Base-by-base conservation (phyloP, 2,113 vertebrate species). In the Nymphicus hollandicus region DNA sequence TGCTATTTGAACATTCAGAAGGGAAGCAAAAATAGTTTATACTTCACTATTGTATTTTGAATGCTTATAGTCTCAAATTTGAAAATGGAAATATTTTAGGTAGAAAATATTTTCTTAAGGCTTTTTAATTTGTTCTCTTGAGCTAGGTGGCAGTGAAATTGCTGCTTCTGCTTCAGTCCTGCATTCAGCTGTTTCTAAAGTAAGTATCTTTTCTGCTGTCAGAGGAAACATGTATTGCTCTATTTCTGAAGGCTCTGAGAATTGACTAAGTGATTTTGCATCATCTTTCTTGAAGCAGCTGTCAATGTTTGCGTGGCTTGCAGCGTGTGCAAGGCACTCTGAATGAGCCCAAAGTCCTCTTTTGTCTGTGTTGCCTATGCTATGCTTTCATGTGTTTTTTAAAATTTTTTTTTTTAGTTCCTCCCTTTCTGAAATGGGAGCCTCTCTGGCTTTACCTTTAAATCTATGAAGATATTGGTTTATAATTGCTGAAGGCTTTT, bases 161-260 rank as follows among this genome's bases (percentile, higher is more conserved):
- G 28, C 68, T 90, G 55, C 89, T 93, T 94, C 95, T 66, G 33
- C 94, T 89, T 95, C 95, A 19, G 93, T 70, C 22, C 47, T 95
- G 25, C 69, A 84, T 89, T 73, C 95, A 41, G 88, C 83, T 65
- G 84, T 97, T 90, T 95, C 97, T 83, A 96, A 97, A 92, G 98
- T 98, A 98, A 98, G 98, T 98, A 33, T n/a, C 35, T 85, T 93
- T 89, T 83, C 3, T 87, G 52, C 25, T 86, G 58, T 29, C 12
- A 14, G 86, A 41, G 22, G n/a, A 77, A 88, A 53, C 1, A 1
- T 6, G 1, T 76, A 12, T 55, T 85, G 19, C 8, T 81, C 5
- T 43, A 0, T 85, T 82, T 82, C 18, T 80, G 49, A 90, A 80
- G 44, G 25, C 22, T 69, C 27, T 41, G 63, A 83, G 31, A 56